These are phyloP conservation scores for Darevskia mixta DNA, from an alignment of 2,797 vertebrate genomes.

Conservation along the genomic window DNA sequence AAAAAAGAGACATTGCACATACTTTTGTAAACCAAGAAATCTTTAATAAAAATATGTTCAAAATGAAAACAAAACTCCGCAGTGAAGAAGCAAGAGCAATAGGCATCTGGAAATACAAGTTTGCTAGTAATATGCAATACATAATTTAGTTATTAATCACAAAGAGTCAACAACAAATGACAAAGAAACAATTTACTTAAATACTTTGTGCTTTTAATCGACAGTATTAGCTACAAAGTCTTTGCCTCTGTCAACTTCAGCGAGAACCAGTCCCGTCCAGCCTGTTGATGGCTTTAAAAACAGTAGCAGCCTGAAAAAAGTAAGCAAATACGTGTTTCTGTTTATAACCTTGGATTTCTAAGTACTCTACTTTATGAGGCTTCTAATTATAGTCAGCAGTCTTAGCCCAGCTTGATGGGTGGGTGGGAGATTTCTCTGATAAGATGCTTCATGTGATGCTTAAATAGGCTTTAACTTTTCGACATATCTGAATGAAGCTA, in stretches of 20 bases:
- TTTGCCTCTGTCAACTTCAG: neutral
- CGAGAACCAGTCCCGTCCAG: neutral
- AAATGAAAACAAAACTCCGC: neutral
- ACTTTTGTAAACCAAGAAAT: no score
- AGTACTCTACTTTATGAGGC: conserved; percentile 3
- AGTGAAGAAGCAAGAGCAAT: neutral
- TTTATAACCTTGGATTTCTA: conserved; percentile 29
- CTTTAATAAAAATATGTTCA: no score
- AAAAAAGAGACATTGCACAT: no score
- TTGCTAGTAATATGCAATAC: neutral
- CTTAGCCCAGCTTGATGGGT: neutral
- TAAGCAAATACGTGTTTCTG: conserved; percentile 8
- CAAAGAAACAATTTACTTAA: neutral
- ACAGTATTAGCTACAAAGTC: neutral
- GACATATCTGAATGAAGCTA: neutral
- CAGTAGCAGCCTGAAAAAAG: conserved; percentile 19
- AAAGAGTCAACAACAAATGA: neutral
- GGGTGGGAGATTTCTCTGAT: neutral
- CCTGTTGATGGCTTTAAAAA: neutral
- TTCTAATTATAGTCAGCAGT: neutral
- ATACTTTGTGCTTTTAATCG: conserved; percentile 29
- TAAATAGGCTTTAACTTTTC: neutral
- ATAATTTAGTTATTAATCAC: neutral
- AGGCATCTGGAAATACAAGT: neutral
- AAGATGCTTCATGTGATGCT: neutral